Evolutionary conservation across 2,888 invertebrate species (phyloP).

Genomic region (Hirtodrosophila confusa): DNA sequence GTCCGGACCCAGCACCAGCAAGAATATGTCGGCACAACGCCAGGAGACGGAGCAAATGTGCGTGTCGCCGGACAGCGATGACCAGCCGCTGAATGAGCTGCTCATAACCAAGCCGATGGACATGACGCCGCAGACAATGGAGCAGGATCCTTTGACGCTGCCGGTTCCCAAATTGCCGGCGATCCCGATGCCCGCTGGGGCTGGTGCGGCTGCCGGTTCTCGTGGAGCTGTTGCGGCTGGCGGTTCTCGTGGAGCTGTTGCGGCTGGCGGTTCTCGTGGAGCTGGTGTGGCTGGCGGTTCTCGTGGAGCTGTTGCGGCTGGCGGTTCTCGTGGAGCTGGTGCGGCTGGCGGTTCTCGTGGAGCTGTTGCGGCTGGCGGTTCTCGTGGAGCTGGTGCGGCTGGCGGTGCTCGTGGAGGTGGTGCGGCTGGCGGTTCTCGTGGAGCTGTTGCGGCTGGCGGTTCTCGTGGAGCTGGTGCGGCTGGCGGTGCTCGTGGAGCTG

Average conservation of each 20-base stretch:
- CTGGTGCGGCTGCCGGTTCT: no score
- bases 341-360: no score
- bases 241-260: neutral
- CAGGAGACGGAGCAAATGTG: constrained; percentile 24
- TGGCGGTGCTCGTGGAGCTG: no score
- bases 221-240: no score
- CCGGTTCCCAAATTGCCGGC: constrained; percentile 56
- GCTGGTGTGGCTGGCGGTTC: neutral
- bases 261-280: constrained; percentile 10
- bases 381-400: no score
- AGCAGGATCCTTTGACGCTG: constrained; percentile 65
- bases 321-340: no score
- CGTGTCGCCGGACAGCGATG: constrained; percentile 42
- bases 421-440: no score
- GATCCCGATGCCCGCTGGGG: neutral
- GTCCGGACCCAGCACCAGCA: neutral
- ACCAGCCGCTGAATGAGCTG: constrained; percentile 18
- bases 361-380: no score
- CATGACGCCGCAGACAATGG: constrained; percentile 42
- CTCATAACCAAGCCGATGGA: constrained; percentile 61
- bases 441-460: no score
- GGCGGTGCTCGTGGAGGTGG: no score
- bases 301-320: no score
- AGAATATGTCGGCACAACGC: constrained; percentile 39
- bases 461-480: no score